phyloP scores from a whole-genome alignment of 2,888 invertebrate species.

The Epistrophella euchroma region DNA sequence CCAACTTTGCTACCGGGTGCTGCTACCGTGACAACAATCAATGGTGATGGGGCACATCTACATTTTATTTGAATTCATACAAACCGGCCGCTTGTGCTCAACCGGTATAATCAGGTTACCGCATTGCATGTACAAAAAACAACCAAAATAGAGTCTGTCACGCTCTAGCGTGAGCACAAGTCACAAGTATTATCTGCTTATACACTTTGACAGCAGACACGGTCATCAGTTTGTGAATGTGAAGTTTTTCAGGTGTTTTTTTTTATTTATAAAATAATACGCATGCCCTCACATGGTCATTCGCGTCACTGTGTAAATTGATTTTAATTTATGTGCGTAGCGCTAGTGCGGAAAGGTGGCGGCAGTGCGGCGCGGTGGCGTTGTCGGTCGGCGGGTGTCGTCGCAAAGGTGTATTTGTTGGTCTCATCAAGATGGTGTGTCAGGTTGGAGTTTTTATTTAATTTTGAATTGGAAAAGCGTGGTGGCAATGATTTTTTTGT shows the following conservation, averaged over 20 bases:
- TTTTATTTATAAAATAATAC: slow-evolving; percentile 46
- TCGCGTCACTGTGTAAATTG: slow-evolving; percentile 72
- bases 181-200: slow-evolving; percentile 15
- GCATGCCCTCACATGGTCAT: slow-evolving; percentile 69
- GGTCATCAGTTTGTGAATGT: slow-evolving; percentile 43
- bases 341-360: slow-evolving; percentile 1
- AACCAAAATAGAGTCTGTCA: slow-evolving; percentile 61
- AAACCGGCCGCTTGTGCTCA: slow-evolving; percentile 50
- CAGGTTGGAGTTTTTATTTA: slow-evolving; percentile 47
- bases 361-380: background rate
- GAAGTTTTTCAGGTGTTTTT: slow-evolving; percentile 48
- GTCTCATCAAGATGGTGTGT: slow-evolving; percentile 37
- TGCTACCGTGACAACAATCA: slow-evolving; percentile 57
- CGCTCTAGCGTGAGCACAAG: slow-evolving; percentile 49
- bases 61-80: slow-evolving; percentile 48
- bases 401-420: slow-evolving; percentile 13
- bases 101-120: slow-evolving; percentile 48
- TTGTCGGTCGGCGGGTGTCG: slow-evolving; percentile 5
- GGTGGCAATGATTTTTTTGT: background rate
- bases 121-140: slow-evolving; percentile 26
- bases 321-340: slow-evolving; percentile 69
- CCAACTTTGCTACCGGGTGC: slow-evolving; percentile 52
- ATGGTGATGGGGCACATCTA: slow-evolving; percentile 11
- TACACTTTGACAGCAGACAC: slow-evolving; percentile 59
- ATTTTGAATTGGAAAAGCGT: slow-evolving; percentile 43